A percentile compares a stretch with the other conserved stretches of the same genome.
These are phyloP conservation scores for Rutpela maculata DNA, from an alignment of 2,888 invertebrate species.

Conservation along the genomic window DNA sequence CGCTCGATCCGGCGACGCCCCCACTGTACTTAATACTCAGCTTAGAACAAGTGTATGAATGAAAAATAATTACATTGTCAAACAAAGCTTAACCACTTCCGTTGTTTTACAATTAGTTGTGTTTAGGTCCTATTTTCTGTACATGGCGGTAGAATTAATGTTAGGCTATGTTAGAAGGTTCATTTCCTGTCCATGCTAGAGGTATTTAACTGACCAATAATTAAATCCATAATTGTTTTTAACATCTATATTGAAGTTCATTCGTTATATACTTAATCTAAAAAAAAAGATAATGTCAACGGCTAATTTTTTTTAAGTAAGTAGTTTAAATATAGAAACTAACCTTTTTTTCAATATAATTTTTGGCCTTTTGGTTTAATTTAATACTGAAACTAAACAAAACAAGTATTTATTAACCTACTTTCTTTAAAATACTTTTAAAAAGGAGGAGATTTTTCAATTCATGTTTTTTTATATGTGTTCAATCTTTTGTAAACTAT, in stretches of 20 bases:
- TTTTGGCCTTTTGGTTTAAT: too few species aligned
- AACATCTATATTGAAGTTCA: conserved; percentile 4
- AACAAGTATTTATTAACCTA: too few species aligned
- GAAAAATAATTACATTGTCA: conserved; percentile 41
- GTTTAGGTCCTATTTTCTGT: conserved; percentile 26
- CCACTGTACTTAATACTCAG: conserved; percentile 26
- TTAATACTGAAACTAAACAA: too few species aligned
- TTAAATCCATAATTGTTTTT: conserved; percentile 31
- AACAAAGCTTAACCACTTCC: conserved; percentile 43
- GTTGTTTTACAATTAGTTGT: conserved; percentile 31
- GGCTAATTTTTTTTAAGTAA: not conserved
- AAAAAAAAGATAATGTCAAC: not conserved
- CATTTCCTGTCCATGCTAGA: conserved; percentile 27
- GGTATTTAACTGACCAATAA: conserved; percentile 26
- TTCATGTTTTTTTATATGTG: too few species aligned
- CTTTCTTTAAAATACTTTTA: too few species aligned
- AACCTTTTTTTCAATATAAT: too few species aligned
- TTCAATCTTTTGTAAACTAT: too few species aligned
- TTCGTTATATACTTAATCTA: not conserved
- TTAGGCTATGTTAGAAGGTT: conserved; percentile 11
- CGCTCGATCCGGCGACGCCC: conserved; percentile 28
- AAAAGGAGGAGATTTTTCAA: too few species aligned
- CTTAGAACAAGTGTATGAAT: conserved; percentile 39
- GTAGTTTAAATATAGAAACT: too few species aligned
- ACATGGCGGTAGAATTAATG: conserved; percentile 23